These are phyloP conservation scores for Craterocephalus amniculus DNA, from an alignment of 2,797 vertebrate species.

Conservation along the genomic window DNA sequence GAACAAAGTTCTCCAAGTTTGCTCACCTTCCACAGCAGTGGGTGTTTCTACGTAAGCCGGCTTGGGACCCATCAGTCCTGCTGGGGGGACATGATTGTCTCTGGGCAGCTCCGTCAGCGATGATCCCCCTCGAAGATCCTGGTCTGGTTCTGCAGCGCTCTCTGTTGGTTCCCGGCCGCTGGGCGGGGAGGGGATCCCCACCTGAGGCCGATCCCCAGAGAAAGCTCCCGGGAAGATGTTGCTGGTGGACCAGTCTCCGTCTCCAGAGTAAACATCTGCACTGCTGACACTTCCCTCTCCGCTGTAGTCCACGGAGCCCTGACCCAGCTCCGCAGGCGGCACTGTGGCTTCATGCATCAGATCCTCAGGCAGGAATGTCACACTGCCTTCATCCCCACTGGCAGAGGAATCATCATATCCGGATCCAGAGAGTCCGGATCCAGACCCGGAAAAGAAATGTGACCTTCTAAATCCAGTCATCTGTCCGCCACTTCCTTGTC, in stretches of 20 bases:
- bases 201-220: conserved; percentile 62
- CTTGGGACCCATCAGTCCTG: conserved; percentile 53
- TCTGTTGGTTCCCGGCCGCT: conserved; percentile 70
- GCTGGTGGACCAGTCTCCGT: conserved; percentile 53
- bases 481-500: conserved; percentile 79
- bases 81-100: conserved; percentile 21
- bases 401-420: conserved; percentile 42
- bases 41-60: conserved; percentile 42
- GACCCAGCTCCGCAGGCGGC: conserved; percentile 80
- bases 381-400: conserved; percentile 67
- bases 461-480: conserved; percentile 70
- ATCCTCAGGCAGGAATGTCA: conserved; percentile 82
- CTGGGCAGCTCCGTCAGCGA: conserved; percentile 67
- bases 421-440: conserved; percentile 71
- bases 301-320: conserved; percentile 76
- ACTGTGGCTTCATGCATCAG: conserved; percentile 73
- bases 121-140: conserved; percentile 45
- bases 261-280: conserved; percentile 65
- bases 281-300: conserved; percentile 64
- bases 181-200: conserved; percentile 62
- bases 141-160: conserved; percentile 63
- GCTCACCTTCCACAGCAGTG: conserved; percentile 77
- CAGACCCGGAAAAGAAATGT: conserved; percentile 79
- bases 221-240: conserved; percentile 64
- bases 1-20: background rate